Percentiles rank a stretch among this genome's conserved stretches.
These are phyloP conservation scores for Ceryle rudis DNA, from an alignment of 2,797 vertebrate species.

Conservation along the genomic window DNA sequence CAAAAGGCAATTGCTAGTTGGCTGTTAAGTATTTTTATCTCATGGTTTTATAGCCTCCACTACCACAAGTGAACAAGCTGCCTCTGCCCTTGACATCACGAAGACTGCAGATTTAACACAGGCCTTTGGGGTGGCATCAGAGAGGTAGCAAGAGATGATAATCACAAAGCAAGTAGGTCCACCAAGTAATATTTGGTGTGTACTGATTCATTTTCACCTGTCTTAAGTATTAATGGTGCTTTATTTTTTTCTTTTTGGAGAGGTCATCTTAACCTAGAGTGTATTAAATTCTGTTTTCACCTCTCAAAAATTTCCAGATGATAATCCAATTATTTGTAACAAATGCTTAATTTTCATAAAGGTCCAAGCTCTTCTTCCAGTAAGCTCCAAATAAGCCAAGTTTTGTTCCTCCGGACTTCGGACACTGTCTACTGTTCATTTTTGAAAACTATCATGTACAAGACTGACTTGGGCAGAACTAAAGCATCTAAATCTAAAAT, in stretches of 20 bases:
- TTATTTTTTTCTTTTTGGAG: not conserved
- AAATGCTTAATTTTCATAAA: not conserved
- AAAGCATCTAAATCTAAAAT: not conserved
- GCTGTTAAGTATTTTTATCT: constrained; percentile 23
- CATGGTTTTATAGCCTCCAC: not conserved
- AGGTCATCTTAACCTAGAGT: not conserved
- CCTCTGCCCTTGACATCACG: not conserved
- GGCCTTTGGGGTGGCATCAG: not conserved
- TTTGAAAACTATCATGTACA: not conserved
- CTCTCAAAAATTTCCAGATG: not conserved
- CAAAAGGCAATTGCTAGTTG: not conserved
- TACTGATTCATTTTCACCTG: not conserved
- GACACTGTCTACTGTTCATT: not conserved
- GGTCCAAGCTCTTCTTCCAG: not conserved
- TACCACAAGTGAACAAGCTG: not conserved
- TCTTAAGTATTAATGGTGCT: not conserved
- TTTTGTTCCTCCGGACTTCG: not conserved
- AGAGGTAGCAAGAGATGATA: not conserved
- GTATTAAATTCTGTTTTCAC: not conserved
- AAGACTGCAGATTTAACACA: not conserved
- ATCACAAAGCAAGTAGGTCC: not conserved
- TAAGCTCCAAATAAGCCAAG: not conserved
- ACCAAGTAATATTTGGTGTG: not conserved
- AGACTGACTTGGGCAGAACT: not conserved
- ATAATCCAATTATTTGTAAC: not conserved